A percentile compares a stretch with the other conserved stretches of the same genome.
Evolutionary conservation across 2,888 invertebrate species (phyloP).

Genomic region (Netelia virgata): DNA sequence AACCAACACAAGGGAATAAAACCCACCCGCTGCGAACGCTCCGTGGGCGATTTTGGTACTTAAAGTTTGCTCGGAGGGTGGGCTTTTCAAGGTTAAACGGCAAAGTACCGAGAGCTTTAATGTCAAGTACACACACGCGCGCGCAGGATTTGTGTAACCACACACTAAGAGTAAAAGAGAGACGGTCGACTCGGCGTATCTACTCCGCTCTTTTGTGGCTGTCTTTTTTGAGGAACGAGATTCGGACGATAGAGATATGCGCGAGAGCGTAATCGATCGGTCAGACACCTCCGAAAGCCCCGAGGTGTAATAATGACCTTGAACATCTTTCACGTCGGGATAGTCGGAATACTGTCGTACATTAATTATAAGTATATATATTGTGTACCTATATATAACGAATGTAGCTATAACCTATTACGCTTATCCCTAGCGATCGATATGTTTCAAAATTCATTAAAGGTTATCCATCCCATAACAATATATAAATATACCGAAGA

Average conservation of each 20-base stretch:
- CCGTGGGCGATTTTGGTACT: constrained; percentile 67
- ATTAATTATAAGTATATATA: constrained; percentile 10
- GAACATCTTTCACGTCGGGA: constrained; percentile 23
- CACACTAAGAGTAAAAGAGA: constrained; percentile 5
- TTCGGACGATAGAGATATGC: constrained; percentile 30
- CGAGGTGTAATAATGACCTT: constrained; percentile 56
- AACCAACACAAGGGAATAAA: constrained; percentile 48
- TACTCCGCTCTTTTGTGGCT: constrained; percentile 28
- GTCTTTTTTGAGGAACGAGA: constrained; percentile 17
- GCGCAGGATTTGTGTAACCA: not conserved
- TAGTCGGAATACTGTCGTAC: constrained; percentile 9
- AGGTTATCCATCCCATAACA: no score
- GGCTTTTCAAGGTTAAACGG: constrained; percentile 81
- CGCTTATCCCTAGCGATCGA: not conserved
- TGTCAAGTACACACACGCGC: constrained; percentile 53
- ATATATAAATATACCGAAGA: no score
- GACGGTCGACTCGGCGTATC: constrained; percentile 24
- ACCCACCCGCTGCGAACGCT: constrained; percentile 75
- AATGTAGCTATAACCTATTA: no score
- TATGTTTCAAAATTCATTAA: not conserved
- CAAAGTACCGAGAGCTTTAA: constrained; percentile 53
- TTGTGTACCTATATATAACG: constrained; percentile 7
- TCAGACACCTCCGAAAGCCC: constrained; percentile 31
- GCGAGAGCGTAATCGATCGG: constrained; percentile 57
- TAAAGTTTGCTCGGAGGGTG: constrained; percentile 75